Evolutionary conservation across 1,140 invertebrate genomes (phyloP).

Genomic region (Apis cerana): DNA sequence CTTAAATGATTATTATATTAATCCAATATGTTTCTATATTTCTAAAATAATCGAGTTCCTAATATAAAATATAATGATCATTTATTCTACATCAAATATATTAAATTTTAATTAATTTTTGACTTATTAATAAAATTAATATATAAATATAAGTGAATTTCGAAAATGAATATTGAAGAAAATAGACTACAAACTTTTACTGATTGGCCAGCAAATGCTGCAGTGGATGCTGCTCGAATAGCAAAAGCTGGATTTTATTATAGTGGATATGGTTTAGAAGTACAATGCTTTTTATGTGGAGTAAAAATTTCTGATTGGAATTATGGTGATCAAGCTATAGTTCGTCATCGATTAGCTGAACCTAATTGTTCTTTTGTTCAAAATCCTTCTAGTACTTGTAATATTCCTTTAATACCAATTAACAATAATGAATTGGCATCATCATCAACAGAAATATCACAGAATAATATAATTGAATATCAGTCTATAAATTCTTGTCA

Average conservation of each 20-base stretch:
- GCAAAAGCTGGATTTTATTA: constrained; percentile 93
- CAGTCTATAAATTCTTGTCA: background rate
- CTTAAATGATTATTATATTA: background rate
- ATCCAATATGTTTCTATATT: background rate
- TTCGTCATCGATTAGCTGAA: constrained; percentile 83
- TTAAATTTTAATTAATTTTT: too few species aligned
- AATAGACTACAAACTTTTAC: constrained; percentile 86
- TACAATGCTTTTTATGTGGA: constrained; percentile 89
- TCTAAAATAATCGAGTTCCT: background rate
- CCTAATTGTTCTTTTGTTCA: constrained; percentile 88
- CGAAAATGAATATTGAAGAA: constrained; percentile 85
- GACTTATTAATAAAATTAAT: background rate
- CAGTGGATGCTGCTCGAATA: constrained; percentile 84
- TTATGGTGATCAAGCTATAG: constrained; percentile 88
- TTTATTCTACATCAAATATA: background rate
- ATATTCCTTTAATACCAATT: constrained; percentile 82
- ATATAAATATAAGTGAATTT: background rate
- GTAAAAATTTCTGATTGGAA: constrained; percentile 88
- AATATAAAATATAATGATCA: background rate
- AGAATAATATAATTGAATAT: background rate
- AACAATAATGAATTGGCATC: constrained; percentile 17
- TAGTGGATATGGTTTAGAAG: constrained; percentile 85
- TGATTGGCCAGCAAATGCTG: constrained; percentile 86
- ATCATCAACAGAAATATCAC: constrained; percentile 34
- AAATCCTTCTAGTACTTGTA: constrained; percentile 84